Percentiles rank a stretch among this genome's conserved stretches.
Conservation (phyloP, 2,888 invertebrate genomes). For the Drosophila anomelani region DNA sequence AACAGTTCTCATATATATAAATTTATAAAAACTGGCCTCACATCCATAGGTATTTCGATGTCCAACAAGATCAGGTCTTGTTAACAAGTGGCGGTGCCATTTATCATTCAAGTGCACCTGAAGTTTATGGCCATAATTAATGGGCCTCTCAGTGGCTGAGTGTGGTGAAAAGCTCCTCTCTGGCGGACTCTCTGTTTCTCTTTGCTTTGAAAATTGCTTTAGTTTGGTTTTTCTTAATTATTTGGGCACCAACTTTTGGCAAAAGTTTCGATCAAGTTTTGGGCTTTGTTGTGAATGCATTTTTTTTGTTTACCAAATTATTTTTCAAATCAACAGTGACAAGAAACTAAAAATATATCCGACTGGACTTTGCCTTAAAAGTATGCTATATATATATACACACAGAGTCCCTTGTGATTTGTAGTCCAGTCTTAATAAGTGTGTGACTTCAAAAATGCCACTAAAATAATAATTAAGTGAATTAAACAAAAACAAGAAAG, state of each 20-base stretch:
- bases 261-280: slow-evolving; percentile 34
- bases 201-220: background rate
- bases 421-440: slow-evolving; percentile 67
- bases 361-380: slow-evolving; percentile 76
- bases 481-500: background rate
- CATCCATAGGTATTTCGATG: background rate
- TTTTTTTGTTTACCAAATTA: background rate
- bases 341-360: slow-evolving; percentile 48
- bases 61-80: slow-evolving; percentile 1
- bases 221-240: slow-evolving; percentile 16
- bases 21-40: no score
- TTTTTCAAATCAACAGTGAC: slow-evolving; percentile 20
- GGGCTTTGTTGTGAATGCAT: slow-evolving; percentile 9
- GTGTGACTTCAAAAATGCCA: slow-evolving; percentile 22
- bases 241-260: slow-evolving; percentile 29
- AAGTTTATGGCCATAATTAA: slow-evolving; percentile 15
- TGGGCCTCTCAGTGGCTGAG: slow-evolving; percentile 1
- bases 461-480: background rate
- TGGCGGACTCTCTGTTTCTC: background rate
- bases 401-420: slow-evolving; percentile 66
- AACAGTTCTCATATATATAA: no score
- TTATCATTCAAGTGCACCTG: slow-evolving; percentile 12
- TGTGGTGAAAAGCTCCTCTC: slow-evolving; percentile 36
- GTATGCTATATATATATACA: slow-evolving; percentile 48
- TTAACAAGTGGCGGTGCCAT: slow-evolving; percentile 20